Conservation (phyloP, 53 echinoderm and acorn worm species). For the Holothuria scabra region DNA sequence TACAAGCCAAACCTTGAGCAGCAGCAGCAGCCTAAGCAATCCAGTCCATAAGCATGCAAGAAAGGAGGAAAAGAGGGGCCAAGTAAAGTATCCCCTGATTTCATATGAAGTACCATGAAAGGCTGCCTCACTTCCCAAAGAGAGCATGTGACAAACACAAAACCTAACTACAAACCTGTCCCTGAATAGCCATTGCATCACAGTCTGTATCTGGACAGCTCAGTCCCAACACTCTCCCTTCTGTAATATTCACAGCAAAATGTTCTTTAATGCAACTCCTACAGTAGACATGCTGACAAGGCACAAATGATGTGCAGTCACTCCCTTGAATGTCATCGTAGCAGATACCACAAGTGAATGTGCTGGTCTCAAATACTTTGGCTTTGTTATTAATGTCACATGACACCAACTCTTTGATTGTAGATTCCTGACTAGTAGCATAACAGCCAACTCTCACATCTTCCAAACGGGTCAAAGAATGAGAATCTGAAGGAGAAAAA, state of each 20-base stretch:
- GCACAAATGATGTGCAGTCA: slow-evolving; percentile 71
- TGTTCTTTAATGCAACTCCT: slow-evolving; percentile 81
- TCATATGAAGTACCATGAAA: no score
- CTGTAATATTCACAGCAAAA: slow-evolving; percentile 81
- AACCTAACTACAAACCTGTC: slow-evolving; percentile 62
- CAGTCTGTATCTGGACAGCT: slow-evolving; percentile 82
- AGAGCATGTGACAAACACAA: no score
- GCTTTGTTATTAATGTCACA: slow-evolving; percentile 60
- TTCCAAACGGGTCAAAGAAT: no score
- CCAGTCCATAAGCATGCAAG: no score
- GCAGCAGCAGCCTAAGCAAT: no score
- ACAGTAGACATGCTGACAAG: slow-evolving; percentile 88
- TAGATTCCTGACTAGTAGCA: neutral
- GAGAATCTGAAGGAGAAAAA: no score
- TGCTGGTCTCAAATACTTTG: slow-evolving; percentile 59
- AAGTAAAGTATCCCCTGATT: no score
- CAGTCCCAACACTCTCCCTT: slow-evolving; percentile 83
- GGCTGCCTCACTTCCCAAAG: no score
- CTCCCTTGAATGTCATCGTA: slow-evolving; percentile 69
- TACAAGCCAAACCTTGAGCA: no score
- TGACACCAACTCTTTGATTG: slow-evolving; percentile 57
- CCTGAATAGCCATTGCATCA: slow-evolving; percentile 69
- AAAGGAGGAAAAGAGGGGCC: no score
- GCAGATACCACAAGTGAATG: slow-evolving; percentile 76
- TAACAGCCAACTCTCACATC: no score